Conservation (phyloP, 2,113 vertebrate species). For the Cygnus buccinator region DNA sequence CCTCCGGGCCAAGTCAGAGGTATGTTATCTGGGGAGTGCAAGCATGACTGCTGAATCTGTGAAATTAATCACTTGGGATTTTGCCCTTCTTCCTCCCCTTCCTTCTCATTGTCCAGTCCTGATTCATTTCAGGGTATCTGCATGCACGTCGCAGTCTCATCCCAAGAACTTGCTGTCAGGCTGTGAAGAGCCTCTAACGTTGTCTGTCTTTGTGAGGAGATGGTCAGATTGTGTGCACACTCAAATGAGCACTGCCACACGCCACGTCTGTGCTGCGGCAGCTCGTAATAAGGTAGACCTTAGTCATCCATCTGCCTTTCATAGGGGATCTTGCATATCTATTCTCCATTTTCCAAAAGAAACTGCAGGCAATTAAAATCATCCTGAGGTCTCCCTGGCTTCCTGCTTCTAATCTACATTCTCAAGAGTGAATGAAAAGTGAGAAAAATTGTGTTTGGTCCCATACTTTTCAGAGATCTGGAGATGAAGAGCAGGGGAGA, state of each 20-base stretch:
- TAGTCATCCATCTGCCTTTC: conserved; percentile 6
- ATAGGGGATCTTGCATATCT: neutral
- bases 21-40: neutral
- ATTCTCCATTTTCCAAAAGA: conserved; percentile 10
- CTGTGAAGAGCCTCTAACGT: neutral
- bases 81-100: neutral
- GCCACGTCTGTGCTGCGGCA: neutral
- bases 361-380: conserved; percentile 28
- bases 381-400: conserved; percentile 18
- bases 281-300: neutral
- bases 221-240: neutral
- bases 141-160: neutral
- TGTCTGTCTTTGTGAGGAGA: neutral
- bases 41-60: neutral
- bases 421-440: conserved; percentile 7
- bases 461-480: neutral
- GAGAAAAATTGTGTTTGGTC: conserved; percentile 9
- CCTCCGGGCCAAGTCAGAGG: neutral
- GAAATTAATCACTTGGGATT: neutral
- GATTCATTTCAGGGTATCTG: neutral
- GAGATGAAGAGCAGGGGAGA: neutral
- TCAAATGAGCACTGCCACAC: neutral
- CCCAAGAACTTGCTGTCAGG: neutral
- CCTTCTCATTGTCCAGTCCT: neutral
- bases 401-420: conserved; percentile 33